A percentile compares a stretch with the other conserved stretches of the same genome.
These are phyloP conservation scores for Meta bourneti DNA, from an alignment of 2,888 invertebrate species.

Conservation along the genomic window DNA sequence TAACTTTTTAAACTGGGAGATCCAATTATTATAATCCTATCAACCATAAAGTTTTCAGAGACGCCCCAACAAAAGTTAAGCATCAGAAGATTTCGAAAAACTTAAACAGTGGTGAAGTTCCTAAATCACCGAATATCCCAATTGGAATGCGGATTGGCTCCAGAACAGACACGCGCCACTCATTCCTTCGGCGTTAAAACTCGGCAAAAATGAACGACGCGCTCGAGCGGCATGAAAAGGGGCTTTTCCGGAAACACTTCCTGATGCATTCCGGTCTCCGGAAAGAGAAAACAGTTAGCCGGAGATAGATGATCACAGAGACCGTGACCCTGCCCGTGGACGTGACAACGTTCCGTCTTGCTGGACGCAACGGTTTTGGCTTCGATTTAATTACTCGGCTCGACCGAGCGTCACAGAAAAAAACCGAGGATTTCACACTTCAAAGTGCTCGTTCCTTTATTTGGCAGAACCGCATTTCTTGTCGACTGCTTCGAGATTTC, in stretches of 20 bases:
- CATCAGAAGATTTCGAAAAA: no score
- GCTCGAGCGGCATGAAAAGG: slow-evolving; percentile 40
- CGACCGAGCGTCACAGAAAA: background rate
- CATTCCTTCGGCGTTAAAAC: background rate
- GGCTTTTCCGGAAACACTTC: slow-evolving; percentile 59
- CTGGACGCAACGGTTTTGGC: background rate
- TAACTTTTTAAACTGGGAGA: no score
- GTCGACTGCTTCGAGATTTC: no score
- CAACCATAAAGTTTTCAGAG: no score
- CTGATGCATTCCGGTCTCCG: slow-evolving; percentile 61
- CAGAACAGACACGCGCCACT: background rate
- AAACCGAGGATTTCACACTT: background rate
- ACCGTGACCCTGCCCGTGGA: background rate
- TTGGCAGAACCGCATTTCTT: no score
- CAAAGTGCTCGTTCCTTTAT: background rate
- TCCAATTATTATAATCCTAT: no score
- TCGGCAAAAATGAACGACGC: background rate
- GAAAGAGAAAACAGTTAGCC: slow-evolving; percentile 45
- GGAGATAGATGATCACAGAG: background rate
- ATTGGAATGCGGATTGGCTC: background rate
- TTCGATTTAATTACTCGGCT: background rate
- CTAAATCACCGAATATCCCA: background rate
- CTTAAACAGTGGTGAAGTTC: background rate
- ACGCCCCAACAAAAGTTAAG: no score
- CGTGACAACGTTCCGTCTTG: background rate